Evolutionary conservation across 1,140 invertebrate species (phyloP).

Genomic region (Protaetia brevitarsis): DNA sequence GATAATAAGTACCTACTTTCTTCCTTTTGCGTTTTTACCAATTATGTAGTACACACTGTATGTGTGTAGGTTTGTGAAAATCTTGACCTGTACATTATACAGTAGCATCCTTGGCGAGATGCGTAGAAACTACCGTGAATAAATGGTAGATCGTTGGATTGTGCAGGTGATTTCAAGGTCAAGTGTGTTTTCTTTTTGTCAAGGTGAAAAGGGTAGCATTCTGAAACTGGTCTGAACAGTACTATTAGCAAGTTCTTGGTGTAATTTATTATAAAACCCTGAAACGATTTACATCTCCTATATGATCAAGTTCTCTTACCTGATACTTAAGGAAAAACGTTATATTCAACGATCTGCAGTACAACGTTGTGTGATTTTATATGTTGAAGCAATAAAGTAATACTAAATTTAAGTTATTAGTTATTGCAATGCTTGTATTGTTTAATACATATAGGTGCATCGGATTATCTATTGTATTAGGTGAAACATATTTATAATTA

Average conservation of each 20-base stretch:
- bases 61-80: background rate
- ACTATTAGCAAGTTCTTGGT: slow-evolving; percentile 4
- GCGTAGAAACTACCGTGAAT: background rate
- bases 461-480: too few relatives aligned
- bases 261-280: slow-evolving; percentile 14
- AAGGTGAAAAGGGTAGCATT: slow-evolving; percentile 15
- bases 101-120: background rate
- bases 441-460: too few relatives aligned
- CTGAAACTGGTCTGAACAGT: slow-evolving; percentile 2
- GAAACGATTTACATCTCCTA: too few relatives aligned
- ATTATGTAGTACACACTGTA: too few relatives aligned
- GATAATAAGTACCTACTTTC: background rate
- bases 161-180: background rate
- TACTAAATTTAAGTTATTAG: too few relatives aligned
- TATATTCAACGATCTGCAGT: too few relatives aligned
- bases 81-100: background rate
- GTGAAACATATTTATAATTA: too few relatives aligned
- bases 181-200: background rate
- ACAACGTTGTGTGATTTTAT: too few relatives aligned
- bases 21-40: background rate
- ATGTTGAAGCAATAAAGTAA: too few relatives aligned
- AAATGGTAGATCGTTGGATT: background rate
- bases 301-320: too few relatives aligned
- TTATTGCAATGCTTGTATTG: too few relatives aligned
- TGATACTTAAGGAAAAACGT: too few relatives aligned